Conservation (phyloP, 30 jellyfish, hydroid and myxozoan species). For the Hydra vulgaris region DNA sequence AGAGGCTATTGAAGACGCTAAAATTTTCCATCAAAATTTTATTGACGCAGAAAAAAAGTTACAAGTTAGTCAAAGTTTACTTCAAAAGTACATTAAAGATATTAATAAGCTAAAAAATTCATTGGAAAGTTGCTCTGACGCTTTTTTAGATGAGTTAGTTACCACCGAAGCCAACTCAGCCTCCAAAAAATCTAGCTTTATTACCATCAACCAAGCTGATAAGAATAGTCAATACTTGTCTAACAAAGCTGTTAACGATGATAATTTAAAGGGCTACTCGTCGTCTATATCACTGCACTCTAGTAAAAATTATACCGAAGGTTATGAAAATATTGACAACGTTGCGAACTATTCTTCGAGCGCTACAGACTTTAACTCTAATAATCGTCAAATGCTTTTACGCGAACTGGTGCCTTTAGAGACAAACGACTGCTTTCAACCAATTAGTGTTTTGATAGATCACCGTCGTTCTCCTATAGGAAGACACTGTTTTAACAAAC, state of each 20-base stretch:
- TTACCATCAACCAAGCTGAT: neutral
- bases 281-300: neutral
- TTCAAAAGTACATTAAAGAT: constrained; percentile 6
- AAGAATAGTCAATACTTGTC: neutral
- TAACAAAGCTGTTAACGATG: neutral
- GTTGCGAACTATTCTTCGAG: neutral
- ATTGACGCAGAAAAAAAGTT: constrained; percentile 22
- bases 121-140: neutral
- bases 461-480: constrained; percentile 12
- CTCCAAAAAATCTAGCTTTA: neutral
- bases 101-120: constrained; percentile 2
- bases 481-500: constrained; percentile 21
- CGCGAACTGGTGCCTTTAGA: neutral
- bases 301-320: neutral
- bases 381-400: neutral
- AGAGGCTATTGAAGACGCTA: constrained; percentile 21
- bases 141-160: neutral
- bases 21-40: constrained; percentile 25
- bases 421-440: neutral
- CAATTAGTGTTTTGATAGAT: constrained; percentile 3
- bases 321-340: neutral
- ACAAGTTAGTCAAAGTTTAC: constrained; percentile 7
- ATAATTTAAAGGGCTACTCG: neutral
- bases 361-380: neutral
- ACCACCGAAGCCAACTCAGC: neutral